Evolutionary conservation across 2,888 invertebrate species (phyloP).

Genomic region (Asteroscopus sphinx): DNA sequence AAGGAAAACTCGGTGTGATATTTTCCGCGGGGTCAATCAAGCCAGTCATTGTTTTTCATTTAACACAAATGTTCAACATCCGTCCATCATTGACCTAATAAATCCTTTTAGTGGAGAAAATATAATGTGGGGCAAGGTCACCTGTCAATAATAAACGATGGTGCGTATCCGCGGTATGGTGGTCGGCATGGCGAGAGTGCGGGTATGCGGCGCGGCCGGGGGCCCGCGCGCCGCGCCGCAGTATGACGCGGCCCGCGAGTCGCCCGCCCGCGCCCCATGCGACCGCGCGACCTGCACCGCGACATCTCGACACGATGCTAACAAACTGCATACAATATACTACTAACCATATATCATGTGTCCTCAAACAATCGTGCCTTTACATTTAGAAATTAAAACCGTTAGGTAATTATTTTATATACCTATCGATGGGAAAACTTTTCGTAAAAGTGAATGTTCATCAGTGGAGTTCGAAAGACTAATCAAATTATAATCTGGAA

Average conservation of each 20-base stretch:
- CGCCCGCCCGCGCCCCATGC: slow-evolving; percentile 73
- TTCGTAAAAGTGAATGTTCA: slow-evolving; percentile 55
- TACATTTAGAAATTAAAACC: slow-evolving; percentile 59
- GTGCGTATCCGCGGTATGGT: slow-evolving; percentile 70
- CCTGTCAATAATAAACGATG: slow-evolving; percentile 84
- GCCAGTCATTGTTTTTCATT: slow-evolving; percentile 61
- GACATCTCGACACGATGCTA: slow-evolving; percentile 63
- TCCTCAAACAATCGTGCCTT: slow-evolving; percentile 76
- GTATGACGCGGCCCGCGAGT: slow-evolving; percentile 83
- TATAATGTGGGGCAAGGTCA: slow-evolving; percentile 84
- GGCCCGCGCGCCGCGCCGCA: slow-evolving; percentile 76
- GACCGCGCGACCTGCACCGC: slow-evolving; percentile 62
- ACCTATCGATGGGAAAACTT: slow-evolving; percentile 54
- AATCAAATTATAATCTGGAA: slow-evolving; percentile 53
- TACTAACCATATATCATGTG: slow-evolving; percentile 62
- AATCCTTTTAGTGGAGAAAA: slow-evolving; percentile 71
- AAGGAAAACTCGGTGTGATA: slow-evolving; percentile 13
- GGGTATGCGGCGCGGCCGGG: slow-evolving; percentile 63
- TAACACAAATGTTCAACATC: slow-evolving; percentile 61
- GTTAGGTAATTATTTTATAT: slow-evolving; percentile 48
- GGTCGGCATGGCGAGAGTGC: slow-evolving; percentile 65
- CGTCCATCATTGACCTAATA: slow-evolving; percentile 75
- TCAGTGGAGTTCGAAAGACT: slow-evolving; percentile 54
- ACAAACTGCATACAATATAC: slow-evolving; percentile 62
- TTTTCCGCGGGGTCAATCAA: slow-evolving; percentile 48